These are phyloP conservation scores for Apotomis betuletana DNA, from an alignment of 2,888 invertebrate species.

Conservation along the genomic window DNA sequence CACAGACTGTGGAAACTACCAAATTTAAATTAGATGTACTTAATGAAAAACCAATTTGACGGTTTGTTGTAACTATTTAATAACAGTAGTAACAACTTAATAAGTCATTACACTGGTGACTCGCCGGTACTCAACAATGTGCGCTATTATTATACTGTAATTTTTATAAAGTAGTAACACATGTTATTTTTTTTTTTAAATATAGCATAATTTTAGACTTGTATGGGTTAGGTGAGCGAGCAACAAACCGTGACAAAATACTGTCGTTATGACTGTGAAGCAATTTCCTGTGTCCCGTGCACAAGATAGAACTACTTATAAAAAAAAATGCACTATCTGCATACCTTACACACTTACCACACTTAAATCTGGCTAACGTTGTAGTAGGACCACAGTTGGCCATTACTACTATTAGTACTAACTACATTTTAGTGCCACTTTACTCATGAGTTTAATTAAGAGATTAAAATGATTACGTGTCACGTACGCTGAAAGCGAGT, in stretches of 20 bases:
- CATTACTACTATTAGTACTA: too few relatives aligned
- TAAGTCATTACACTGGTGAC: constrained; percentile 19
- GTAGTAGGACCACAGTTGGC: too few relatives aligned
- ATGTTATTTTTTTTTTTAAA: constrained; percentile 7
- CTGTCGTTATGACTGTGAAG: not conserved
- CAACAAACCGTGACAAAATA: not conserved
- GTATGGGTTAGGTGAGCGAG: not conserved
- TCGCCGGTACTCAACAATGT: constrained; percentile 14
- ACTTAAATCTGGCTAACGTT: too few relatives aligned
- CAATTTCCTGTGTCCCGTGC: not conserved
- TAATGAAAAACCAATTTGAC: constrained; percentile 4
- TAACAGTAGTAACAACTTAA: constrained; percentile 26
- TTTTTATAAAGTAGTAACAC: constrained; percentile 8
- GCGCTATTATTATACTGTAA: constrained; percentile 23
- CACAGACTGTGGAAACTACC: too few relatives aligned
- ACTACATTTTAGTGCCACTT: too few relatives aligned
- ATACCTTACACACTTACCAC: too few relatives aligned
- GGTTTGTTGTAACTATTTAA: constrained; percentile 10
- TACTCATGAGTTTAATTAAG: too few relatives aligned
- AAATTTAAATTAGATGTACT: not conserved
- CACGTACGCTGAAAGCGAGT: too few relatives aligned
- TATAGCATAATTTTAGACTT: constrained; percentile 17
- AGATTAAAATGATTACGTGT: too few relatives aligned
- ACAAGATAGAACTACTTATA: not conserved
- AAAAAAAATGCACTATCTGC: too few relatives aligned